Base-by-base conservation (phyloP, 2,113 vertebrate genomes). In the Actenoides lindsayi region DNA sequence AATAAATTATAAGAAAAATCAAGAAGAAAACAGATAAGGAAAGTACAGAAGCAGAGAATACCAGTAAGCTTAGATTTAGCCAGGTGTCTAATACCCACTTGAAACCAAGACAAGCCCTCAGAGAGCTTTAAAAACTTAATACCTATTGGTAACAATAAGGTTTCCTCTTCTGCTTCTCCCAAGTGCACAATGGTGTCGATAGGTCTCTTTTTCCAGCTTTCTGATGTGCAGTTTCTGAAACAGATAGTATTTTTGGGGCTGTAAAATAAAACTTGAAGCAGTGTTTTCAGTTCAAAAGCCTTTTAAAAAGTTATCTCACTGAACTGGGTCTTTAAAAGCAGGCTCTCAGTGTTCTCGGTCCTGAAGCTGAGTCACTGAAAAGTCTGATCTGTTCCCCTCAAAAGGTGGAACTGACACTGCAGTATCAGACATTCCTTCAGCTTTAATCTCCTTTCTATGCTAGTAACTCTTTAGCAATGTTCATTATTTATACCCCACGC, bases 141-240 rank as follows among this genome's bases (percentile, higher is more conserved):
- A 99, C 99, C 99, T 99, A 96, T 98, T 99, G 84, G 99, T 99
- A 91, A 99, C 74, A 74, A 99, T 94, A 64, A 99, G 97, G 87
- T 97, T 98, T 76, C 98, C 95, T 92, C 98, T 99, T 63, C 92
- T 98, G 93, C 98, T 97, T 71, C 98, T 98, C 28, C 98, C 98
- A 90, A 98, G 74, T 5, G 24, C 69, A 96, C 97, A 99, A 93
- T 98, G 98, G 73, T 97, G 98, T 65, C 77, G 97, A 96, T 99
- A 99, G 24, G 96, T 96, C 86, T 99, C 99, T 3, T 98, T 98
- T 9, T 99, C 98, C 95, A 99, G 87, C 83, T 98, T 99, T 87
- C 98, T 98, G 88, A 99, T 96, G 84, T 98, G 98, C 78, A 98
- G 97, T n/a, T 98, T 99, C 99, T 99, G 97, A 71, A 98, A 97